Evolutionary conservation across 2,113 vertebrate genomes (phyloP), one percentile per base, ranked within the genome.

Genomic region (Apteryx owenii): DNA sequence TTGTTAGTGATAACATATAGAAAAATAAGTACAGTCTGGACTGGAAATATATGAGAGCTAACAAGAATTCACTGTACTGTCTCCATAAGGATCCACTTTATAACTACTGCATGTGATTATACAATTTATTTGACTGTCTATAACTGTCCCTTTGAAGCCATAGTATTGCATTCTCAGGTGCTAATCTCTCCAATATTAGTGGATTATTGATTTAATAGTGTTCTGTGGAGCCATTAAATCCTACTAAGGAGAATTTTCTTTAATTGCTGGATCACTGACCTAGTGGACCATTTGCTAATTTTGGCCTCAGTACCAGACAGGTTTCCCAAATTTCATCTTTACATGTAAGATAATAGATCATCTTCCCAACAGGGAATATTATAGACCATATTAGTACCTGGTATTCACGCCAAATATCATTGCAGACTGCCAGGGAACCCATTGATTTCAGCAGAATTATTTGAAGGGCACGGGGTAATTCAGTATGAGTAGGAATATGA

Each of bases 311-410:
- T 65, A 83, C 36, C 66, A 51, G 46, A 54, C 38, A 81, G 15
- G 40, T 92, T 95, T 91, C 73, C 42, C 18, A 85, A 81, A 38
- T 91, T 95, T 93, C 80, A 29, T 72, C 51, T 81, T 92, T 78
- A 19, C 54, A 29, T 56, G n/a, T 31, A 50, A 76, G 48, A 87
- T 90, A 71, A 79, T 78, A 94, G 54, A 76, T 87, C 28, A 20
- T 38, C 81, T 44, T 89, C 33, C 23, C 56, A 89, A 7, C 19
- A 71, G 42, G n/a, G 26, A 68, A n/a, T 68, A 9, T 60, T 84
- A 71, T 50, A 40, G 36, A 89, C 50, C 73, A 8, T 81, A 69
- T 83, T 85, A 51, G 3, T 92, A 71, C n/a, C n/a, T 90, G 46
- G 89, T 93, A 75, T 8, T 81, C 69, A 71, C 60, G 42, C 64